phyloP scores from a whole-genome alignment of 2,113 vertebrate genomes.

The Eclectus roratus region DNA sequence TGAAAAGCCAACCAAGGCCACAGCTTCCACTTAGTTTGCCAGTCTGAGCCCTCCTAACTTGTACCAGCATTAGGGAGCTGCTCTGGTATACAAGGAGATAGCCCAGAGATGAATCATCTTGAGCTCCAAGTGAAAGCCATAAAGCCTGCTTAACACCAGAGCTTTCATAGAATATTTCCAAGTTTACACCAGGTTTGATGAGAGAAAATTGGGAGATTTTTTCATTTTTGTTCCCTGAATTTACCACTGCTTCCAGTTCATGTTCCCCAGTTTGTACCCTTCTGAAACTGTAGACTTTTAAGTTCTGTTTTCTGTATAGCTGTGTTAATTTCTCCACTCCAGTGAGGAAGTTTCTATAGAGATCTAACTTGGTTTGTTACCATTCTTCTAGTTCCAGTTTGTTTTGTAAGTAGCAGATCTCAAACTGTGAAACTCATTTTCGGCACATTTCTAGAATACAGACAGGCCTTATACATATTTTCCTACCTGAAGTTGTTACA shows the following conservation, averaged over 20 bases:
- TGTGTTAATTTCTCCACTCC: background rate
- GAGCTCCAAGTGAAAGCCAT: background rate
- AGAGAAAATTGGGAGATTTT: background rate
- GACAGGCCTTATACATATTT: background rate
- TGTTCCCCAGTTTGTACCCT: background rate
- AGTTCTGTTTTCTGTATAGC: background rate
- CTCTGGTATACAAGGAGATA: background rate
- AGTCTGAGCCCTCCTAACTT: background rate
- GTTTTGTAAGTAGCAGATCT: background rate
- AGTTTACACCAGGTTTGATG: background rate
- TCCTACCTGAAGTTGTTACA: background rate
- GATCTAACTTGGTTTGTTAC: background rate
- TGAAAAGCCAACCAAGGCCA: background rate
- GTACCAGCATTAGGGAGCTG: background rate
- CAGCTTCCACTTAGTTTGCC: background rate
- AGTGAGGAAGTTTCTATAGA: background rate
- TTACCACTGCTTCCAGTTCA: background rate
- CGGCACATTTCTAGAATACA: background rate
- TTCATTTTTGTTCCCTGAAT: background rate
- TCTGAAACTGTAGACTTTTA: background rate
- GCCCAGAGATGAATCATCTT: background rate
- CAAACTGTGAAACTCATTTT: background rate
- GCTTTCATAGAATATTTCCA: background rate
- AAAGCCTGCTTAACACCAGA: background rate
- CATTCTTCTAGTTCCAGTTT: background rate